These are phyloP conservation scores for Rhizoglyphus robini DNA, from an alignment of 1,140 invertebrate species.

Conservation along the genomic window DNA sequence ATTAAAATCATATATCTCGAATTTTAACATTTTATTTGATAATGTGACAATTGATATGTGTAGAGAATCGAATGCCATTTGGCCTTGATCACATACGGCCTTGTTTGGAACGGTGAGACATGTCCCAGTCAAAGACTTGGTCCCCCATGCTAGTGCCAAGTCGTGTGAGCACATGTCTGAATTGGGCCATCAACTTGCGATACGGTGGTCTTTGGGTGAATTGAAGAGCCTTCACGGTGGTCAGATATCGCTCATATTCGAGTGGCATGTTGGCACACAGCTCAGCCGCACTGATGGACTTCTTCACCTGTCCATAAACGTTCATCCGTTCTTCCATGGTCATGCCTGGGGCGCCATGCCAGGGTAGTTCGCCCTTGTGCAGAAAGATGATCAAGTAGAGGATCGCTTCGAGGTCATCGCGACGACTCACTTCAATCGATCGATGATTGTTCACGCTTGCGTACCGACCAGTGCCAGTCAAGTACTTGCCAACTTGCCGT, in stretches of 20 bases:
- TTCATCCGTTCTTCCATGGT: constrained; percentile 98
- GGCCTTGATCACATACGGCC: no score
- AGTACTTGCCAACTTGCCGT: constrained; percentile 47
- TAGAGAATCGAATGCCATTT: no score
- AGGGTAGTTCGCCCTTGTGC: constrained; percentile 90
- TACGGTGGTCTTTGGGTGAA: constrained; percentile 48
- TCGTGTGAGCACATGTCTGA: constrained; percentile 34
- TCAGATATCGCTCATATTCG: constrained; percentile 75
- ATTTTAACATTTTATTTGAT: no score
- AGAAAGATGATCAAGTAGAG: constrained; percentile 99
- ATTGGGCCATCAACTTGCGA: constrained; percentile 38
- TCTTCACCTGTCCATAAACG: constrained; percentile 98
- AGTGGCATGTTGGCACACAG: constrained; percentile 89
- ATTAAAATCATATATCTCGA: no score
- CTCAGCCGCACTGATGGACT: constrained; percentile 87
- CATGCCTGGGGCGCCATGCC: constrained; percentile 98
- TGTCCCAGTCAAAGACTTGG: constrained; percentile 13
- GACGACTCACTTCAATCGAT: constrained; percentile 75
- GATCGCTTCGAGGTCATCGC: constrained; percentile 97
- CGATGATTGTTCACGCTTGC: constrained; percentile 29
- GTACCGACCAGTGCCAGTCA: constrained; percentile 43
- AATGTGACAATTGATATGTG: no score
- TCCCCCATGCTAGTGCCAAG: background rate
- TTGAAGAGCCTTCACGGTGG: constrained; percentile 41
- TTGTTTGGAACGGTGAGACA: background rate